Evolutionary conservation across 2,113 vertebrate genomes (phyloP).

Genomic region (Tamias sibiricus): DNA sequence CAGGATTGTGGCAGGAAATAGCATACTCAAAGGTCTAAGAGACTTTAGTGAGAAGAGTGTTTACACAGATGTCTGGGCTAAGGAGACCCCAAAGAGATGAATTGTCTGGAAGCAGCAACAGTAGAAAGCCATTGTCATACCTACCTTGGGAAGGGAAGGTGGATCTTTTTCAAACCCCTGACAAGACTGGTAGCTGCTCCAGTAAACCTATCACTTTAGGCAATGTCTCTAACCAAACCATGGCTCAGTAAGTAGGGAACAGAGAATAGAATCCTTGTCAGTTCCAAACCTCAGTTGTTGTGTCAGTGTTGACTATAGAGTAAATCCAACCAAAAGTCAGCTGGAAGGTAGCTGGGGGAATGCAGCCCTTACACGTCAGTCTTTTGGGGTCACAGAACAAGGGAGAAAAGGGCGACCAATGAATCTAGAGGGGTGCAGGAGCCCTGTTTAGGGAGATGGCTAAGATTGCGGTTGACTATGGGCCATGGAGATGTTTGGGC

Average conservation of each 20-base stretch:
- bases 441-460: no score
- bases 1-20: background rate
- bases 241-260: background rate
- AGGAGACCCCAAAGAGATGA: background rate
- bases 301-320: background rate
- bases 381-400: background rate
- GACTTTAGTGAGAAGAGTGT: background rate
- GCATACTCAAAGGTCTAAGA: background rate
- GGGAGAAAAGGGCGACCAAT: background rate
- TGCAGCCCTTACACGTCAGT: background rate
- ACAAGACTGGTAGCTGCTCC: background rate
- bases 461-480: no score
- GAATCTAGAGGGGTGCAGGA: background rate
- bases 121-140: background rate
- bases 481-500: no score
- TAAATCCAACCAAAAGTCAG: background rate
- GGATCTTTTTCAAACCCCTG: background rate
- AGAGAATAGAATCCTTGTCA: background rate
- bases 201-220: background rate
- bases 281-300: background rate
- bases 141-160: background rate
- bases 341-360: background rate
- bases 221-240: background rate
- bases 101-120: background rate
- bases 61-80: background rate